Percentiles rank a stretch among this genome's conserved stretches.
Evolutionary conservation across 1,140 invertebrate species (phyloP).

Genomic region (Belonocnema kinseyi): DNA sequence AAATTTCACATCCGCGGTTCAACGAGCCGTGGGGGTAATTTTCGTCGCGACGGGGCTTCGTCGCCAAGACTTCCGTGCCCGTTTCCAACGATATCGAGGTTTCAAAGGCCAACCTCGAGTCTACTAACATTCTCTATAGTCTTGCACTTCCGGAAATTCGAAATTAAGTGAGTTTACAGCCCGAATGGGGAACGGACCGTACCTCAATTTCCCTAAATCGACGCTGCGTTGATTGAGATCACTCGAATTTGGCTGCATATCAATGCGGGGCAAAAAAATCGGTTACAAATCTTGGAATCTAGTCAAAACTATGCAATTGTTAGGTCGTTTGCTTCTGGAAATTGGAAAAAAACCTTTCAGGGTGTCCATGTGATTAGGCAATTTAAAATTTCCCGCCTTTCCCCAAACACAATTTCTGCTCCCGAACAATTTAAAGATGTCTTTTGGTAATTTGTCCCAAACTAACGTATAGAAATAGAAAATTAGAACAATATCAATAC

Average conservation of each 20-base stretch:
- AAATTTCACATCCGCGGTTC: constrained; percentile 54
- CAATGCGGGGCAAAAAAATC: not conserved
- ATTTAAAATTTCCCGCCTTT: too few species aligned
- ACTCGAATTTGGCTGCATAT: constrained; percentile 20
- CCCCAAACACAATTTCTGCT: too few species aligned
- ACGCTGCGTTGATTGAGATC: constrained; percentile 1
- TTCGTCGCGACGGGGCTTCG: constrained; percentile 24
- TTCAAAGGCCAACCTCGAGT: not conserved
- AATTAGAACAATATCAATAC: too few species aligned
- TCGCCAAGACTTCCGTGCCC: constrained; percentile 24
- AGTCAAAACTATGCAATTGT: not conserved
- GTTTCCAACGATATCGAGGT: not conserved
- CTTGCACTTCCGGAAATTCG: constrained; percentile 24
- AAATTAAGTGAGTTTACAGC: constrained; percentile 12
- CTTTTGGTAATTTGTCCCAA: too few species aligned
- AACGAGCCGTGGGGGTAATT: constrained; percentile 44
- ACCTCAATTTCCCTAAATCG: constrained; percentile 27
- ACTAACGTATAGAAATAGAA: too few species aligned
- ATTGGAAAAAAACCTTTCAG: too few species aligned
- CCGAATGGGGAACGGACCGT: constrained; percentile 28
- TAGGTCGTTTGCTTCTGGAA: too few species aligned
- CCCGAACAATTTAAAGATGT: too few species aligned
- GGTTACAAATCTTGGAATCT: not conserved
- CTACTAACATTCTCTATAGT: constrained; percentile 15
- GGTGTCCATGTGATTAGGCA: too few species aligned